Percentiles rank a stretch among this genome's conserved stretches.
These are phyloP conservation scores for Myathropa florea DNA, from an alignment of 2,888 invertebrate species.

Conservation along the genomic window DNA sequence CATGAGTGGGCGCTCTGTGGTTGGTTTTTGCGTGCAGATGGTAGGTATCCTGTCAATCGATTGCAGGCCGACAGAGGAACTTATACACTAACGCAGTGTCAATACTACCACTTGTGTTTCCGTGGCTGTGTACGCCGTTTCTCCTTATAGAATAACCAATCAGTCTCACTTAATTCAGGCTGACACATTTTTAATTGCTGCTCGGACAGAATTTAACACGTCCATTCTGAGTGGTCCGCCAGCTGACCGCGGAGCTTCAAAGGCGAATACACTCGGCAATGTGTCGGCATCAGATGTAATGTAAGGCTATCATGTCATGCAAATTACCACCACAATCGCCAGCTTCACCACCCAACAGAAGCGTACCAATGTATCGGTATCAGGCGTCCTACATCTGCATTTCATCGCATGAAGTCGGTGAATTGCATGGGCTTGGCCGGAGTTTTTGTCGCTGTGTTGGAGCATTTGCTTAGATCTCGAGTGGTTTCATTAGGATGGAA, in stretches of 20 bases:
- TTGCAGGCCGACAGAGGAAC: neutral
- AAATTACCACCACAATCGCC: slow-evolving; percentile 42
- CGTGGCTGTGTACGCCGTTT: neutral
- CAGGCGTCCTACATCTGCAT: slow-evolving; percentile 30
- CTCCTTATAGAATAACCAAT: slow-evolving; percentile 14
- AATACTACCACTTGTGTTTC: neutral
- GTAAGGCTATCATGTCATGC: slow-evolving; percentile 53
- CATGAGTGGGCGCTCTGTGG: neutral
- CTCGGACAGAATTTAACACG: slow-evolving; percentile 38
- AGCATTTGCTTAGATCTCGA: slow-evolving; percentile 50
- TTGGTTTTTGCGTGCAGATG: neutral
- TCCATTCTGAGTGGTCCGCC: neutral
- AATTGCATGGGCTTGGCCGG: slow-evolving; percentile 26
- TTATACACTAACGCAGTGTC: slow-evolving; percentile 2
- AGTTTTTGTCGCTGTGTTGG: slow-evolving; percentile 16
- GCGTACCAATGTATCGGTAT: slow-evolving; percentile 37
- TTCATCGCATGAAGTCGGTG: slow-evolving; percentile 42
- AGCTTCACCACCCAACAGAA: slow-evolving; percentile 51
- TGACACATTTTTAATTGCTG: slow-evolving; percentile 55
- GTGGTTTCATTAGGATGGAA: slow-evolving; percentile 38
- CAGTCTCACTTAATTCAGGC: slow-evolving; percentile 46
- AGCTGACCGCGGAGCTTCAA: slow-evolving; percentile 18
- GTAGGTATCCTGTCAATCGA: neutral
- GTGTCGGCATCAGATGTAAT: slow-evolving; percentile 15
- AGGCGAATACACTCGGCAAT: slow-evolving; percentile 3